Evolutionary conservation across 2,888 invertebrate species (phyloP).

Genomic region (Drosophila suboccidentalis): DNA sequence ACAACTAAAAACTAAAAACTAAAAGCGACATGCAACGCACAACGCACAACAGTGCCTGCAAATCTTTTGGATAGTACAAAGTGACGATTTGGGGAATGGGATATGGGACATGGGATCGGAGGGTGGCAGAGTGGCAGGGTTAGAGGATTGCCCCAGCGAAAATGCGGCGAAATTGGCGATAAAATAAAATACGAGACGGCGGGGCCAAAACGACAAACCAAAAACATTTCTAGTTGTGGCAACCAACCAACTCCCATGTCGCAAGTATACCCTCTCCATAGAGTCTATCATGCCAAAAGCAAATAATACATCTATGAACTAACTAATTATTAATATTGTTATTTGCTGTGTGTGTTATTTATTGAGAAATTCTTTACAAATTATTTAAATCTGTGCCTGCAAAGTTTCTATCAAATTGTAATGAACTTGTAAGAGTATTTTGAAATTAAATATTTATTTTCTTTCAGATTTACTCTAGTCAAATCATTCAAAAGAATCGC

Average conservation of each 20-base stretch:
- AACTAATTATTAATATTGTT: not conserved
- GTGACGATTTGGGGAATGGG: conserved; percentile 36
- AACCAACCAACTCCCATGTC: conserved; percentile 27
- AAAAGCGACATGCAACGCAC: conserved; percentile 68
- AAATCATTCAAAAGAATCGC: too few relatives aligned
- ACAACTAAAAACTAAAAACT: conserved; percentile 77
- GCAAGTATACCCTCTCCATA: conserved; percentile 34
- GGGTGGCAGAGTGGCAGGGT: conserved; percentile 1
- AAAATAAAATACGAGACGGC: conserved; percentile 74
- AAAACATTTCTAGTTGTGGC: conserved; percentile 45
- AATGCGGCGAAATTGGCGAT: conserved; percentile 77
- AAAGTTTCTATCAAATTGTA: too few relatives aligned
- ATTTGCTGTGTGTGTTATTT: not conserved
- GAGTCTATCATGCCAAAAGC: not conserved
- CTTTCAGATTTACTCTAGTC: too few relatives aligned
- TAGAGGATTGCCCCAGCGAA: conserved; percentile 21
- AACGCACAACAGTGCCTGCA: conserved; percentile 32
- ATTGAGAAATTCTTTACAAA: not conserved
- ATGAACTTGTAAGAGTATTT: too few relatives aligned
- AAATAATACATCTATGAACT: not conserved
- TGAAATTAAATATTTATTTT: too few relatives aligned
- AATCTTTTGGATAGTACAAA: conserved; percentile 52
- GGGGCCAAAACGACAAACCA: conserved; percentile 57
- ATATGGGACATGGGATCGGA: conserved; percentile 6
- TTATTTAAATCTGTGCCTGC: too few relatives aligned